A percentile compares a stretch with the other conserved stretches of the same genome.
These are phyloP conservation scores for Exaiptasia diaphana DNA, from an alignment of 64 coral and sea anemone species.

Conservation along the genomic window DNA sequence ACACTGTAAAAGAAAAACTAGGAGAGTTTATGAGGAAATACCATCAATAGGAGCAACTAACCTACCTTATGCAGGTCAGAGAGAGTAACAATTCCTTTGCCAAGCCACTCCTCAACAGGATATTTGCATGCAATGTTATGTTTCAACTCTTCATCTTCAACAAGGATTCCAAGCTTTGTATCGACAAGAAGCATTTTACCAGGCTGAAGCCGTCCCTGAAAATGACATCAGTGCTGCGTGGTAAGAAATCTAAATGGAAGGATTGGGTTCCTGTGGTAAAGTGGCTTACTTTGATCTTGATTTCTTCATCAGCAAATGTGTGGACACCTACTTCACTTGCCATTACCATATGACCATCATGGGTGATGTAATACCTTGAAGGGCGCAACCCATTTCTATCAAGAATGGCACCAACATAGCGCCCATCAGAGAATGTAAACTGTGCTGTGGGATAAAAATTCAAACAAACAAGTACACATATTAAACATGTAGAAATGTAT, in stretches of 20 bases:
- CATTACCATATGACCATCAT: slow-evolving; percentile 85
- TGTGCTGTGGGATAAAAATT: slow-evolving; percentile 46
- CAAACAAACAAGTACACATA: too few relatives aligned
- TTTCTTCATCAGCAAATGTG: slow-evolving; percentile 81
- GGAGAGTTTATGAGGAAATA: too few relatives aligned
- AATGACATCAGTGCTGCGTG: too few relatives aligned
- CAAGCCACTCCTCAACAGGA: slow-evolving; percentile 65
- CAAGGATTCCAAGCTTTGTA: slow-evolving; percentile 58
- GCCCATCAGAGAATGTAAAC: slow-evolving; percentile 96
- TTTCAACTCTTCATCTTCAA: slow-evolving; percentile 85
- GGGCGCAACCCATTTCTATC: slow-evolving; percentile 93
- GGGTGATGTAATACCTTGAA: slow-evolving; percentile 78
- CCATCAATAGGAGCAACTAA: too few relatives aligned
- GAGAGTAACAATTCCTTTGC: slow-evolving; percentile 55
- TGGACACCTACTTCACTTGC: slow-evolving; percentile 93
- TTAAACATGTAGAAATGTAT: too few relatives aligned
- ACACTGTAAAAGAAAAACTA: too few relatives aligned
- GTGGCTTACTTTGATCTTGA: slow-evolving; percentile 80
- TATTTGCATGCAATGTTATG: slow-evolving; percentile 54
- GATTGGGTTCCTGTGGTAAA: too few relatives aligned
- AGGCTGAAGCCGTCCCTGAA: slow-evolving; percentile 86
- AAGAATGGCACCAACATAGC: slow-evolving; percentile 86
- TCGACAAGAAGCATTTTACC: slow-evolving; percentile 90
- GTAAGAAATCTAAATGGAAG: too few relatives aligned
- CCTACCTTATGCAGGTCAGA: slow-evolving; percentile 63